These are phyloP conservation scores for Tachuris rubrigastra DNA, from an alignment of 2,113 vertebrate species.

Conservation along the genomic window DNA sequence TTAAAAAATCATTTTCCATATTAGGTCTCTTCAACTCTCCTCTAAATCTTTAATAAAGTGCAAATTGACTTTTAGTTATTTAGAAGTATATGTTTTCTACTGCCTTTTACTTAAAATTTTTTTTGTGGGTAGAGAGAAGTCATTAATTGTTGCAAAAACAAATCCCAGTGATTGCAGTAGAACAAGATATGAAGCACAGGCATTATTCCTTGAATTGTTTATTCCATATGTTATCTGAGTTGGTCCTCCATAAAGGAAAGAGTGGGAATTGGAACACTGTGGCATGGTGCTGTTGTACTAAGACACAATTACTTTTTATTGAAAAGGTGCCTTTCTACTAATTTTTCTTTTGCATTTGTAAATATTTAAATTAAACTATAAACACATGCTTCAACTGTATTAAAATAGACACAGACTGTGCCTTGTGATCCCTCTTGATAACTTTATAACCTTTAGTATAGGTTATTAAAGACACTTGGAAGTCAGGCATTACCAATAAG, in stretches of 20 bases:
- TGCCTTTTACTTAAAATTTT: background rate
- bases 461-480: background rate
- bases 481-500: conserved; percentile 10
- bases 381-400: conserved; percentile 17
- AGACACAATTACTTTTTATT: conserved; percentile 32
- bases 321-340: conserved; percentile 1
- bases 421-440: conserved; percentile 61
- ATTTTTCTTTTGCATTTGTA: conserved; percentile 54
- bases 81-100: background rate
- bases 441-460: conserved; percentile 53
- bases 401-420: conserved; percentile 44
- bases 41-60: background rate
- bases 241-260: conserved; percentile 36
- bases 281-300: background rate
- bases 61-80: background rate
- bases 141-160: background rate
- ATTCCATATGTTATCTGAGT: background rate
- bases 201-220: background rate
- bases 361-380: conserved; percentile 62
- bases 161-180: background rate
- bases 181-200: background rate
- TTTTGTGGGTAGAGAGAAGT: background rate
- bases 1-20: background rate
- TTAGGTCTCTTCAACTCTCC: background rate
- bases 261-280: background rate